Evolutionary conservation across 2,888 invertebrate genomes (phyloP).

Genomic region (Metallyticus violacea): DNA sequence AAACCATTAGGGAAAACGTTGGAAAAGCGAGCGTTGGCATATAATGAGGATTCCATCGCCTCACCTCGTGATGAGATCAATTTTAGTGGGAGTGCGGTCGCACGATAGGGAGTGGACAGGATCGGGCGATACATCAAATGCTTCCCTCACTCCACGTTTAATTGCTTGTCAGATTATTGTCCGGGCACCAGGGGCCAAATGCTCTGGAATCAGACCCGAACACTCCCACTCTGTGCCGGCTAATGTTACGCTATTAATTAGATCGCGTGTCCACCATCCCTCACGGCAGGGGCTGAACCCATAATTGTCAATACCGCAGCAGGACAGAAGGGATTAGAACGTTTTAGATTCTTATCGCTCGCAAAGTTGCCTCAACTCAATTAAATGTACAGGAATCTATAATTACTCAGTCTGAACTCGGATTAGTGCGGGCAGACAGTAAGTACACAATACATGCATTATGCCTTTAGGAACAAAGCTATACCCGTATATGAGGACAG

Average conservation of each 20-base stretch:
- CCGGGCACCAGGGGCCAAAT: neutral
- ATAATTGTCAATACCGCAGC: neutral
- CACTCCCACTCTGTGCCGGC: neutral
- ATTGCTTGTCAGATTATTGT: constrained; percentile 19
- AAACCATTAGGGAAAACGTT: neutral
- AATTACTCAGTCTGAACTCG: neutral
- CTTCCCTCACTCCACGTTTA: neutral
- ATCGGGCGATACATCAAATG: neutral
- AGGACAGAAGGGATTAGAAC: neutral
- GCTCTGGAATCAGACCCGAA: neutral
- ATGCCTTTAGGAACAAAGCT: no score
- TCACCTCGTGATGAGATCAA: neutral
- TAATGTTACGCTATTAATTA: constrained; percentile 3
- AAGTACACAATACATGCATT: neutral
- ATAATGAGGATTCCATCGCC: neutral
- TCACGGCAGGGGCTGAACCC: neutral
- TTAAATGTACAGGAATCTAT: neutral
- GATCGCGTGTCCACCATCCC: neutral
- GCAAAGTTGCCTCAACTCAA: neutral
- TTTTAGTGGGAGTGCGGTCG: no score
- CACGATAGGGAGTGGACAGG: no score
- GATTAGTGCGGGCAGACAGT: neutral
- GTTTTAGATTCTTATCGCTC: neutral
- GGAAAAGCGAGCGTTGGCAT: neutral
- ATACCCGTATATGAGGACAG: no score